A percentile compares a stretch with the other conserved stretches of the same genome.
Conservation (phyloP, 2,113 vertebrate genomes). For the Cyprinus carpio region DNA sequence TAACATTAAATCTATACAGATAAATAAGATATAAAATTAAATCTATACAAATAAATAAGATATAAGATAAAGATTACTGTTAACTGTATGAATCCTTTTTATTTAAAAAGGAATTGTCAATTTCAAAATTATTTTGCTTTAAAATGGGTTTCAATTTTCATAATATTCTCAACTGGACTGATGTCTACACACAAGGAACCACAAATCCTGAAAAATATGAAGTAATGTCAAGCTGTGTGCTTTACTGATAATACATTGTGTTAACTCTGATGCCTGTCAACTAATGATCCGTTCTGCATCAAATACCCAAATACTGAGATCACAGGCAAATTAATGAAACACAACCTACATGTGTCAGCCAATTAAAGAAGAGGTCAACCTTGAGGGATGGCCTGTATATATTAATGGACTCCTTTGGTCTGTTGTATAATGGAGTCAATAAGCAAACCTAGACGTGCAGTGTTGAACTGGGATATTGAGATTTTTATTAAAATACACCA, state of each 20-base stretch:
- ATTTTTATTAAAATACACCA: not conserved
- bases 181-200: not conserved
- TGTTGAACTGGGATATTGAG: not conserved
- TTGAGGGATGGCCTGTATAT: constrained; percentile 44
- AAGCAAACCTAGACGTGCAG: constrained; percentile 29
- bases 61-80: not conserved
- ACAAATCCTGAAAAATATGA: not conserved
- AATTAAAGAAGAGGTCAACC: constrained; percentile 50
- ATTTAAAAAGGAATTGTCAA: not conserved
- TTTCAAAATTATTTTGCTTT: not conserved
- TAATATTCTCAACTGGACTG: not conserved
- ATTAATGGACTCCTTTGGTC: constrained; percentile 47
- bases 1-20: not conserved
- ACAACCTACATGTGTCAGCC: constrained; percentile 48
- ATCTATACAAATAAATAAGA: too few species aligned
- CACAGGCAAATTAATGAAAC: constrained; percentile 49
- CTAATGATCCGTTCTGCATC: constrained; percentile 4
- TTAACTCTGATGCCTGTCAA: not conserved
- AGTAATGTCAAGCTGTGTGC: not conserved
- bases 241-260: not conserved
- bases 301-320: constrained; percentile 48
- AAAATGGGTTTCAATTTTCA: not conserved
- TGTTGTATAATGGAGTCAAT: constrained; percentile 51
- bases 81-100: not conserved
- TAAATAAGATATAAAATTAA: too few species aligned